Conservation (phyloP, 1,140 invertebrate species). For the Triops cancriformis region DNA sequence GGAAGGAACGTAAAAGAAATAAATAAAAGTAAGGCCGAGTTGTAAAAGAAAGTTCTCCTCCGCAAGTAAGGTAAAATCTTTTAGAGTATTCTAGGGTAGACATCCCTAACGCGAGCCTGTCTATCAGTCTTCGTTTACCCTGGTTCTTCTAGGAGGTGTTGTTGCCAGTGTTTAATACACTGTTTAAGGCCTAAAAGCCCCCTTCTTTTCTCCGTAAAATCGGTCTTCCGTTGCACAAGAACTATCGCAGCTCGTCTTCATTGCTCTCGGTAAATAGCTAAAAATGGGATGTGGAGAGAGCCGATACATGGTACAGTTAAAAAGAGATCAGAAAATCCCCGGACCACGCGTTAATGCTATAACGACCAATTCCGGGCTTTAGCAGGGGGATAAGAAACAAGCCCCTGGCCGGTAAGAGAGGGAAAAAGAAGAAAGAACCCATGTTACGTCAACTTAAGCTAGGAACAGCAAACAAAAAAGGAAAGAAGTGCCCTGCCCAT, state of each 20-base stretch:
- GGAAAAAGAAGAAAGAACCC: neutral
- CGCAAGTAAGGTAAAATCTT: neutral
- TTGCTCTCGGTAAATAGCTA: neutral
- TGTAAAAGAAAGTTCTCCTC: neutral
- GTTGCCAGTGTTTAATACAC: neutral
- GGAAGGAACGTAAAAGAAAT: neutral
- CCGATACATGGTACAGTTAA: neutral
- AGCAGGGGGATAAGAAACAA: conserved; percentile 3
- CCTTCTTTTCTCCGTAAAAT: neutral
- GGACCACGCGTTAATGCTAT: conserved; percentile 12
- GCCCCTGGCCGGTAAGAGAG: neutral
- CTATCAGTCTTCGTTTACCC: conserved; percentile 1
- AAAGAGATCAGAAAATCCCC: conserved; percentile 2
- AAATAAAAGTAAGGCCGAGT: neutral
- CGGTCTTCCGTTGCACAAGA: neutral
- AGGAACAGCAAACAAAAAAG: neutral
- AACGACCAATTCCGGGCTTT: neutral
- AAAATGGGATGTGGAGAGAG: neutral
- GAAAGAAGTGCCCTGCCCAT: neutral
- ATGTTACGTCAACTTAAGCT: neutral
- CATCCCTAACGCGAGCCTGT: neutral
- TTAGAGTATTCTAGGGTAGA: neutral
- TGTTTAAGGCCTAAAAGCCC: neutral
- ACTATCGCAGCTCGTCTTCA: neutral
- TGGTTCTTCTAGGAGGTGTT: neutral